phyloP scores from a whole-genome alignment of 2,888 invertebrate species.

The Rhagium mordax region DNA sequence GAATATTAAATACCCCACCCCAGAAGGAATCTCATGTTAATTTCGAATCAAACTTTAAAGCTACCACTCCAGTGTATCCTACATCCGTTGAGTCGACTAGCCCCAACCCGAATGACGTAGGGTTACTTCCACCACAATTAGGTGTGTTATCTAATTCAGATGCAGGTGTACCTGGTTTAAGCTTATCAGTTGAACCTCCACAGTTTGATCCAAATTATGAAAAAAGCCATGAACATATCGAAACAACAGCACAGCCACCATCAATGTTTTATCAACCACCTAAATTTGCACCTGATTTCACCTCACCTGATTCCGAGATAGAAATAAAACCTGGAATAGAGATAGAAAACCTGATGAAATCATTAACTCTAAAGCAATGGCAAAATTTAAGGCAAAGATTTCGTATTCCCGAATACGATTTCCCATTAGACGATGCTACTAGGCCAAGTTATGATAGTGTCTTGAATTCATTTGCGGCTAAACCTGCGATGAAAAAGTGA shows the following conservation, averaged over 20 bases:
- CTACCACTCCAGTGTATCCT: conserved; percentile 61
- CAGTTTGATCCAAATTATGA: conserved; percentile 23
- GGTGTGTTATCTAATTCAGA: background rate
- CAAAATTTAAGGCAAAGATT: conserved; percentile 64
- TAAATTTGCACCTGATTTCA: conserved; percentile 52
- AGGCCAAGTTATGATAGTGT: conserved; percentile 66
- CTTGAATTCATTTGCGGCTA: conserved; percentile 66
- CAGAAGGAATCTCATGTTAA: conserved; percentile 42
- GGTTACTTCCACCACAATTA: conserved; percentile 55
- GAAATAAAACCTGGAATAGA: conserved; percentile 44
- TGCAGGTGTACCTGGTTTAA: conserved; percentile 28
- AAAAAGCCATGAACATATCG: conserved; percentile 12
- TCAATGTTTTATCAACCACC: conserved; percentile 58
- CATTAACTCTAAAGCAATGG: conserved; percentile 60
- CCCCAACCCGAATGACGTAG: conserved; percentile 54
- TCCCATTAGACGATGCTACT: conserved; percentile 65
- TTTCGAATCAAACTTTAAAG: conserved; percentile 57
- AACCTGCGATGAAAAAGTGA: conserved; percentile 21
- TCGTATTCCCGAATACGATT: conserved; percentile 68
- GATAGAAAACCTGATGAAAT: conserved; percentile 53
- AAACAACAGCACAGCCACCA: conserved; percentile 40
- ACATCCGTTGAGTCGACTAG: conserved; percentile 57
- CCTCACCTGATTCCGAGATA: conserved; percentile 36
- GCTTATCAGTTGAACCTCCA: conserved; percentile 38
- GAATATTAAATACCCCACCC: background rate